phyloP scores from a whole-genome alignment of 92 coral and sea anemone genomes.

The Siderastrea siderea region DNA sequence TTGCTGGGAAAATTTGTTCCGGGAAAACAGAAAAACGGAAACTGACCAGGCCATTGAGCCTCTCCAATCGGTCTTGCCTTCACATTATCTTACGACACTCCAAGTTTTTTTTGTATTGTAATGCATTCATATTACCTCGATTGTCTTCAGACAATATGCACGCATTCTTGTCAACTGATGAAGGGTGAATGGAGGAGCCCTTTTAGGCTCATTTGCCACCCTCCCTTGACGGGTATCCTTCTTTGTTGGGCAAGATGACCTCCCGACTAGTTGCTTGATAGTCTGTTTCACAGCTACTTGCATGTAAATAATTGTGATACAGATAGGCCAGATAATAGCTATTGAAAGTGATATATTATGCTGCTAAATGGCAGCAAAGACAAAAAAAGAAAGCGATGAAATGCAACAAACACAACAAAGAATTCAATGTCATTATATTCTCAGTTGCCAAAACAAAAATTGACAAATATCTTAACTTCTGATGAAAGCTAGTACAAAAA shows the following conservation, averaged over 20 bases:
- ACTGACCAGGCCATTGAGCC: too few relatives aligned
- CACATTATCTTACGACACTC: too few relatives aligned
- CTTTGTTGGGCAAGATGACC: slow-evolving; percentile 9
- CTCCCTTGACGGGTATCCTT: neutral
- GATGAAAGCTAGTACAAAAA: neutral
- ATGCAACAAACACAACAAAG: too few relatives aligned
- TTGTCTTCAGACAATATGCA: neutral
- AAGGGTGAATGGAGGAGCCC: neutral
- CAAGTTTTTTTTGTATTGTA: too few relatives aligned
- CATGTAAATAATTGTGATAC: too few relatives aligned
- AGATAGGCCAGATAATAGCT: too few relatives aligned
- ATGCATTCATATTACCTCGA: neutral
- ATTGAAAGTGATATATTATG: too few relatives aligned
- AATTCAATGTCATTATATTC: neutral
- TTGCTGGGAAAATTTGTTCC: too few relatives aligned
- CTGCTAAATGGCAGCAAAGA: too few relatives aligned
- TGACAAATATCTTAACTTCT: neutral
- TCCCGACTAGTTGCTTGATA: slow-evolving; percentile 5
- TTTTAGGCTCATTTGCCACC: neutral
- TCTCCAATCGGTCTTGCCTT: too few relatives aligned
- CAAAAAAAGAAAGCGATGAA: too few relatives aligned
- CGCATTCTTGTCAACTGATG: neutral
- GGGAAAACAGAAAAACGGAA: too few relatives aligned
- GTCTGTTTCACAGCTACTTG: slow-evolving; percentile 18
- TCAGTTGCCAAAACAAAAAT: neutral